These are phyloP conservation scores for Acipenser oxyrinchus DNA, from an alignment of 2,797 vertebrate species.

Conservation along the genomic window DNA sequence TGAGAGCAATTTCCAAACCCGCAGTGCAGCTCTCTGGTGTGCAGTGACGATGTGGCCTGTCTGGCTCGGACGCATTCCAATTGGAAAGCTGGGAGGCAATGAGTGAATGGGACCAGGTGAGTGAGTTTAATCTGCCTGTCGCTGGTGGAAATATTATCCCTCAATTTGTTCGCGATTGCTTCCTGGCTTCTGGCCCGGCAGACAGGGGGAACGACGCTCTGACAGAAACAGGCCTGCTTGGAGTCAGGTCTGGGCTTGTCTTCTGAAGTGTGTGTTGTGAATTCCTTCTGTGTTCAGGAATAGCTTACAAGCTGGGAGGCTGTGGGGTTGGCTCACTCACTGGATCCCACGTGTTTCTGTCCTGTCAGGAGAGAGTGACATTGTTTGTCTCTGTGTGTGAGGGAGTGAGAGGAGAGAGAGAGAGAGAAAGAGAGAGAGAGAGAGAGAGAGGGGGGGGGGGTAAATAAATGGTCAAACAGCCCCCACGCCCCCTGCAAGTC, in stretches of 20 bases:
- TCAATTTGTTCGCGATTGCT: too few relatives aligned
- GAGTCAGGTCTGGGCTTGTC: slow-evolving; percentile 42
- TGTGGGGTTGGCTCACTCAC: slow-evolving; percentile 22
- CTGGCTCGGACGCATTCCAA: too few relatives aligned
- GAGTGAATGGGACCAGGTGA: too few relatives aligned
- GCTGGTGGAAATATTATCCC: too few relatives aligned
- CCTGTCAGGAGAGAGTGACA: slow-evolving; percentile 14
- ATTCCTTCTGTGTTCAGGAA: slow-evolving; percentile 47
- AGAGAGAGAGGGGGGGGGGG: neutral
- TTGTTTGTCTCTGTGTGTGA: neutral
- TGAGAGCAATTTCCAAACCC: too few relatives aligned
- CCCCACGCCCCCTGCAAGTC: too few relatives aligned
- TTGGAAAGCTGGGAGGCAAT: too few relatives aligned
- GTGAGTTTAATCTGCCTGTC: too few relatives aligned
- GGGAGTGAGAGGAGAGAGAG: neutral
- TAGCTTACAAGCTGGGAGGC: slow-evolving; percentile 28
- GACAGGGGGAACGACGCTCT: neutral
- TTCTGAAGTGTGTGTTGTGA: slow-evolving; percentile 30
- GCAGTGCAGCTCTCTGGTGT: too few relatives aligned
- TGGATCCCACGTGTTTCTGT: slow-evolving; percentile 15
- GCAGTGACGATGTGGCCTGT: too few relatives aligned
- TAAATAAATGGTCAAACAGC: neutral
- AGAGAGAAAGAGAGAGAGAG: too few relatives aligned
- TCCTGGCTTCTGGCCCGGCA: too few relatives aligned
- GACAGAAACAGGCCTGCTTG: neutral